Base-by-base conservation (phyloP, 2,113 vertebrate genomes). In the Malurus alboscapulatus region DNA sequence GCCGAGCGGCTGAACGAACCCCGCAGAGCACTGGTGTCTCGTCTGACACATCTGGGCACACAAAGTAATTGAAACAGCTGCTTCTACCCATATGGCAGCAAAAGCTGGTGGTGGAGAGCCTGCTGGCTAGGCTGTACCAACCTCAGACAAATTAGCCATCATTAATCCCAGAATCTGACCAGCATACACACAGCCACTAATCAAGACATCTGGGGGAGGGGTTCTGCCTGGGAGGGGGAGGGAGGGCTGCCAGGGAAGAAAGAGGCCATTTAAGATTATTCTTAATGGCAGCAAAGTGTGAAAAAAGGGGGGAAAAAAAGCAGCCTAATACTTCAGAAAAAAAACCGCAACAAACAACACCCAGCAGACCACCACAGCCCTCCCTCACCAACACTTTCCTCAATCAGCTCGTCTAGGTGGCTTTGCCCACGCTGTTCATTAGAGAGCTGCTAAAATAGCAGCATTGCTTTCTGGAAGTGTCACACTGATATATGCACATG, bases 1-100 rank as follows among this genome's bases (percentile, higher is more conserved):
- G 98, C 98, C 97, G 97, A 98, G 98, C 96, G 98, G 98, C 98
- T 98, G 98, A 98, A 98, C 97, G 97, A 98, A 98, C 98, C 98
- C 99, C 94, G 96, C 98, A 97, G 98, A 98, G 99, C 98, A 96
- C 98, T 97, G 98, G 98, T 98, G 98, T 99, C 99, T 99, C 98
- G 98, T 98, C 99, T 99, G 99, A 99, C 99, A 99, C 99, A 99
- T 99, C 99, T 99, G 99, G 99, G 99, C 99, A 99, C 98, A 96
- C 98, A 99, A 99, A 99, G 99, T 99, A 99, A 99, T 99, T 99
- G 98, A 99, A 99, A 99, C 99, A 99, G 99, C 99, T 99, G 99
- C 98, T 99, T 99, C 98, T 97, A 98, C 98, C 99, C 99, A 99
- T 99, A 99, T 99, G 99, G 99, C 98, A 98, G 97, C 95, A 95